Base-by-base conservation (phyloP, 2,888 invertebrate species). In the Mesorhabditis belari region DNA sequence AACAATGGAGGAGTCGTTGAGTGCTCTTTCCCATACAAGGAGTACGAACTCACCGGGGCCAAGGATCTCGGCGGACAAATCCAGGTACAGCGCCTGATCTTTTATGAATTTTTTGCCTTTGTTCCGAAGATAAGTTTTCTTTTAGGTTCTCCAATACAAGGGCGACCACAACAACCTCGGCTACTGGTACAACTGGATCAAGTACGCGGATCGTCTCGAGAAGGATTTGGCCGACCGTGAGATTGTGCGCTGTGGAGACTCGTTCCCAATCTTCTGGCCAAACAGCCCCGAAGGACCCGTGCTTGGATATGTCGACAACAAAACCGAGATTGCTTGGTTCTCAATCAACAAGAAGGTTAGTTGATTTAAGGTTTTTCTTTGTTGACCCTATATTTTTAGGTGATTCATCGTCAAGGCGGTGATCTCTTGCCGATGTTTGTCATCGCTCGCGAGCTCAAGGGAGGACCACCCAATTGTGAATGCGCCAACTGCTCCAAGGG, bases 1-100 rank as follows among this genome's bases (percentile, higher is more conserved):
- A 74, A 75, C 70, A 74, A 75, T 57, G 73, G 67, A 52, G 74
- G 74, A 64, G 71, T 71, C 61, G 74, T 75, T 58, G 73, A 75
- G 61, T 75, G 74, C 67, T 70, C 70, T 21, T 76, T 76, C 67
- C 74, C 75, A 9, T 75, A 74, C 62, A 64, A 64, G 44, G 67
- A 74, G 51, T 67, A 63, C 49, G 77, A 77, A 58, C 63, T 77
- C 49, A 68, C 64, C 23, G 71, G 71, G 59, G 70, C 68, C 55
- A 60, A 61, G 29, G 72, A 74, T 63, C 59, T 74, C 28, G 70
- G 71, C 6, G 74, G 72, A 44, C 72, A 72, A 58, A 74, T 72
- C 62, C 74, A 74, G 58, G 67, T 74, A 44, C 3, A 17, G 1
- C n/a, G n/a, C 44, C 12, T 35, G n/a, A n/a, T n/a, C n/a, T n/a